Base-by-base conservation (phyloP, 2,888 invertebrate species). In the Lasius fuliginosus region DNA sequence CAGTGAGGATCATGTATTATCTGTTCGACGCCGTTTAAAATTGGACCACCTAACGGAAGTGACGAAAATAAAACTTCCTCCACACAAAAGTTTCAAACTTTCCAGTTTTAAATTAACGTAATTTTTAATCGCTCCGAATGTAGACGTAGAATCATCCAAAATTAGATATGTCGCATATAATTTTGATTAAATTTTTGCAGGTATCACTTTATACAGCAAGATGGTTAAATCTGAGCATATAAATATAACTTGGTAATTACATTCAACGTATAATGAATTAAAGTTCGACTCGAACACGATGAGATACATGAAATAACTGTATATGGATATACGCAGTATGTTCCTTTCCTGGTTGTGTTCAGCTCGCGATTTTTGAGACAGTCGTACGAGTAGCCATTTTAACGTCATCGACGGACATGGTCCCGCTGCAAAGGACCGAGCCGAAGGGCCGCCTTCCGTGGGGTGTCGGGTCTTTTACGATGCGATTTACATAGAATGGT, bases 401-500 rank as follows among this genome's bases (percentile, higher is more conserved):
- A 89, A 89, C 85, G 86, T 89, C 89, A 86, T 85, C 84, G 85
- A 84, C 75, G 56, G 71, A 82, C 89, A 74, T 84, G 77, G 86
- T 85, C 67, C 86, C 79, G 84, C 12, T 46, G 53, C 49, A 65
- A 67, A 62, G 75, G 69, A 77, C 53, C 83, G 87, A 82, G 84
- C 75, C 83, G 56, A 62, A 77, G 81, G 74, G 83, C 18, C 69
- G 74, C 60, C 60, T 65, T 85, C 60, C 85, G 83, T 88, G 92
- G 92, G 92, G 93, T 93, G 93, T 93, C 92, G 91, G 91, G 91
- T 92, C 90, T 92, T 94, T 93, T 93, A 93, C 92, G 91, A 92
- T 88, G 88, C 89, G 92, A 94, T 94, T 94, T 94, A 93, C 94
- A 94, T 94, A 94, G 94, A 93, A 93, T 92, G 92, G 93, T 83